Base-by-base conservation (phyloP, 2,113 vertebrate species). In the Piaya cayana region DNA sequence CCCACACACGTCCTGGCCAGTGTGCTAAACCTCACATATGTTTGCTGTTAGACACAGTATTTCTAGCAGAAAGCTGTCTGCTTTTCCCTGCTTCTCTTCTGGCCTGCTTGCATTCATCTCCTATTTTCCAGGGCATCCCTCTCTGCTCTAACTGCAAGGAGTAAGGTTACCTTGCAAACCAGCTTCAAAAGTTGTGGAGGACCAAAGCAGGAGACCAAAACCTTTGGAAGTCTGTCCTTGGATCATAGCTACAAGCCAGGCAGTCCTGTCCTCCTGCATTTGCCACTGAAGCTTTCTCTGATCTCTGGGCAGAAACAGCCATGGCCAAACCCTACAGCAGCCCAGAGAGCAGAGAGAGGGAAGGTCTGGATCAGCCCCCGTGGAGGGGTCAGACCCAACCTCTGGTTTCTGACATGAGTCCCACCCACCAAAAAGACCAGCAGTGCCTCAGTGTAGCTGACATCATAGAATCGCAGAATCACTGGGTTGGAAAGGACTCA, bases 11-110 rank as follows among this genome's bases (percentile, higher is more conserved):
- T 43, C 82, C 91, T 11, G 63, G 72, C 59, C 50, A 34, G 87
- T 0, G 0, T 4, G 15, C 2, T 0, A 19, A 92, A 37, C 86
- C 80, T 78, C 1, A 0, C 32, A 1, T 3, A 55, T 11, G 39
- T 29, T 79, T 67, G 60, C 45, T 4, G 20, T 50, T 21, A 36
- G 26, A 59, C 20, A 9, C 26, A 1, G 60, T 11, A 53, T 45
- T 79, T 34, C 63, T 39, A 9, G 32, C 39, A 53, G 79, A 69
- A 50, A 86, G 36, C 63, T 9, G 10, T 20, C n/a, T 37, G 63
- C 63, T 79, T 53, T 34, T 45, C 34, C 53, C 30, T 25, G n/a
- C 53, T 25, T 23, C 50, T 49, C 53, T 65, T 37, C 74, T 47
- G 52, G 14, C 49, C 71, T 37, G 72, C 37, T 42, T 64, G 15